A percentile compares a stretch with the other conserved stretches of the same genome.
Conservation (phyloP, 2,113 vertebrate genomes). For the Procapra przewalskii region DNA sequence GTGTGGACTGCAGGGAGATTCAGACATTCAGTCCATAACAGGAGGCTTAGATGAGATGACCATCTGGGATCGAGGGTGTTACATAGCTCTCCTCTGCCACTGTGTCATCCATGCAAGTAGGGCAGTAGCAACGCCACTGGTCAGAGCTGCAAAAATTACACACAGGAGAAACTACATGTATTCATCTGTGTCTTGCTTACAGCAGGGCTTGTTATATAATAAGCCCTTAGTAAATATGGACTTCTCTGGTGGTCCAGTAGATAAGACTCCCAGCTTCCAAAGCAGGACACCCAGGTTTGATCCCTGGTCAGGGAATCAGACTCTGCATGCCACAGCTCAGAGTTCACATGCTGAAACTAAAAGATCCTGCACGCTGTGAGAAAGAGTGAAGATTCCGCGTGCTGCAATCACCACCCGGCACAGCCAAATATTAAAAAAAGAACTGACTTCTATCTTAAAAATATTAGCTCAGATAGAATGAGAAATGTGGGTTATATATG, state of each 20-base stretch:
- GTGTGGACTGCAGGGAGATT: background rate
- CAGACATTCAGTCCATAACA: background rate
- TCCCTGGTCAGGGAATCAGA: background rate
- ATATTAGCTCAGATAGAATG: background rate
- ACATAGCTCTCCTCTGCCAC: background rate
- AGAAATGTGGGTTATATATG: background rate
- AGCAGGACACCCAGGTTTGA: background rate
- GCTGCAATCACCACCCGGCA: background rate
- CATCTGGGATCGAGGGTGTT: fast-evolving
- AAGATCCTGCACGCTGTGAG: background rate
- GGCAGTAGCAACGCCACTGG: fast-evolving
- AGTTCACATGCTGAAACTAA: fast-evolving
- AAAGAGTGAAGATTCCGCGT: background rate
- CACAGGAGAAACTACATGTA: fast-evolving
- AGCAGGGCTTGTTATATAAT: background rate
- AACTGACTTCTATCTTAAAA: background rate
- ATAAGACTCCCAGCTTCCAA: background rate
- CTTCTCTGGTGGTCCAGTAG: background rate
- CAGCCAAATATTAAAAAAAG: background rate
- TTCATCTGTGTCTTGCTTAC: background rate
- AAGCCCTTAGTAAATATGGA: background rate
- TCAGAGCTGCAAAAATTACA: background rate
- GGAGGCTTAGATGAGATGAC: background rate
- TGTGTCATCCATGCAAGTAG: fast-evolving
- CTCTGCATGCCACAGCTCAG: background rate